Conservation (phyloP, 64 coral and sea anemone genomes). For the Montipora cactus region DNA sequence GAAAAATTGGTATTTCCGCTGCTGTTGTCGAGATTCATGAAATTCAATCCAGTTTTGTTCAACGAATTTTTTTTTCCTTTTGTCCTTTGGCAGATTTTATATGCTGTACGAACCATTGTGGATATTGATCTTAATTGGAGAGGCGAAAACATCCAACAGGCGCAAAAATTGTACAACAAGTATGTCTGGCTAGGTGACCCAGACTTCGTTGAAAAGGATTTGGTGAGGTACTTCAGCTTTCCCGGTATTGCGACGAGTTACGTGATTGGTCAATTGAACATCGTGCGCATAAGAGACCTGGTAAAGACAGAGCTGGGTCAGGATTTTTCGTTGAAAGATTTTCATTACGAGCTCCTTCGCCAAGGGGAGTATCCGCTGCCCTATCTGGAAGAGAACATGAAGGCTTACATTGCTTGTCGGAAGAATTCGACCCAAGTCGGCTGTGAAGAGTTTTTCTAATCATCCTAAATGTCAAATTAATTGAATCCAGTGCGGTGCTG, state of each 20-base stretch:
- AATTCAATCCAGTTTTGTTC: no score
- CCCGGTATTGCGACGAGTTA: constrained; percentile 18
- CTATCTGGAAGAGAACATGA: constrained; percentile 19
- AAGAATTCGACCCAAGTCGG: background rate
- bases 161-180: background rate
- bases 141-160: background rate
- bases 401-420: constrained; percentile 5
- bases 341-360: constrained; percentile 27
- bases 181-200: background rate
- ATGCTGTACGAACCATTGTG: constrained; percentile 22
- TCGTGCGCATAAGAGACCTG: background rate
- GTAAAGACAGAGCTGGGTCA: background rate
- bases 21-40: background rate
- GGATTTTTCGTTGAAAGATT: constrained; percentile 18
- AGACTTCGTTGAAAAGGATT: constrained; percentile 13
- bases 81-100: background rate
- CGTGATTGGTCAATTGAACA: constrained; percentile 29
- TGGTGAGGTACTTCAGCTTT: background rate
- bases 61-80: background rate
- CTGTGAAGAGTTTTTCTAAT: constrained; percentile 21
- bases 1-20: no score
- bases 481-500: background rate
- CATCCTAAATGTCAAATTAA: background rate
- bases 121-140: constrained; percentile 36
- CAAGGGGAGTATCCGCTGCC: constrained; percentile 23